Percentiles rank a stretch among this genome's conserved stretches.
These are phyloP conservation scores for Anolis apletophallus DNA, from an alignment of 2,797 vertebrate species.

Conservation along the genomic window DNA sequence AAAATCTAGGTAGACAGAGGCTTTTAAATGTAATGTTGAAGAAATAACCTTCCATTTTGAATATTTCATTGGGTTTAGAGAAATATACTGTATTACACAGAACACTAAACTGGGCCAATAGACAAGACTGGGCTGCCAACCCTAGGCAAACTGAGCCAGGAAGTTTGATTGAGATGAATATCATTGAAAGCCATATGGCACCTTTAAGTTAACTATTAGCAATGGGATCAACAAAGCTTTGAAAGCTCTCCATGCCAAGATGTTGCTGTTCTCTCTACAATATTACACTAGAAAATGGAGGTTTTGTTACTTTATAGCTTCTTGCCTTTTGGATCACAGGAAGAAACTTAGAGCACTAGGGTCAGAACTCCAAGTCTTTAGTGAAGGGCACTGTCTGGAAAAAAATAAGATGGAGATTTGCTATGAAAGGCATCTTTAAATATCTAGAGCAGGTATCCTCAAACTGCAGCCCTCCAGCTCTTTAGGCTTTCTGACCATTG, in stretches of 20 bases:
- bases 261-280: neutral
- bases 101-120: neutral
- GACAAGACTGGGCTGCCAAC: neutral
- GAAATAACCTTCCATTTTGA: neutral
- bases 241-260: neutral
- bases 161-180: neutral
- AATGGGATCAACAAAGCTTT: neutral
- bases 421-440: too few species aligned
- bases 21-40: neutral
- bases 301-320: neutral
- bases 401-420: too few species aligned
- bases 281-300: neutral
- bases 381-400: too few species aligned
- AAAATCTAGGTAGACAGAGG: conserved; percentile 18
- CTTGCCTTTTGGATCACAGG: neutral
- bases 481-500: too few species aligned
- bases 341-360: neutral
- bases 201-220: neutral
- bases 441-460: too few species aligned
- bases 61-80: neutral
- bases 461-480: too few species aligned
- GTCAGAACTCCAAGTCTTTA: neutral
- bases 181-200: neutral
- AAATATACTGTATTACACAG: neutral
- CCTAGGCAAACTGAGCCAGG: neutral